Base-by-base conservation (phyloP, 2,888 invertebrate species). In the Drosophila peninsularis region DNA sequence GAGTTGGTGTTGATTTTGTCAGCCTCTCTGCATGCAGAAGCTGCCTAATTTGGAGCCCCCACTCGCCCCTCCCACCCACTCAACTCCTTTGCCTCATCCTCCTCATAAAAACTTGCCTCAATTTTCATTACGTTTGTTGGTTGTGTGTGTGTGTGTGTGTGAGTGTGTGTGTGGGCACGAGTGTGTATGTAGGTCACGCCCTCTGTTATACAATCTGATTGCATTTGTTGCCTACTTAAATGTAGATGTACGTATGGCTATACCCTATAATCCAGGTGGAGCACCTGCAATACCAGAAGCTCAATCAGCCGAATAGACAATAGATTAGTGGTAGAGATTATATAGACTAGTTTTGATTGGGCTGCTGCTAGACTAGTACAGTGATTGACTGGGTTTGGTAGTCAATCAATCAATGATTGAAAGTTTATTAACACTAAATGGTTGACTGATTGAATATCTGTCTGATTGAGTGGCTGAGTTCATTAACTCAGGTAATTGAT, bases 11-110 rank as follows among this genome's bases (percentile, higher is more conserved):
- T 82, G 75, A 83, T 84, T 82, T 71, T 71, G 82, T 76, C 82
- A 77, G 63, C 78, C 76, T 61, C 64, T 66, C 68, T 64, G 65
- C 63, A 47, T 66, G 63, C 63, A 71, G 83, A 72, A 90, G 89
- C 83, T 86, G 78, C 87, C 90, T 90, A 90, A 90, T 90, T 89
- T 81, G 67, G 71, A 77, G 71, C 82, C 50, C 49, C 34, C 10
- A 14, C 37, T n/a, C 27, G 19, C 13, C 14, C 30, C 17, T 4
- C 36, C 36, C 11, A 5, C 42, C 37, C 36, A 27, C 49, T 50
- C 42, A 7, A 10, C 32, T 19, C 49, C 32, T 49, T 6, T 32
- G 21, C 14, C 21, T 24, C 52, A 14, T 14, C 52, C 9, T 11
- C 1, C 7, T 6, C 37, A 4, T 11, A 64, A 63, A 69, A 71